A percentile compares a stretch with the other conserved stretches of the same genome.
Evolutionary conservation across 2,888 invertebrate genomes (phyloP).

Genomic region (Eurytoma adleriae): DNA sequence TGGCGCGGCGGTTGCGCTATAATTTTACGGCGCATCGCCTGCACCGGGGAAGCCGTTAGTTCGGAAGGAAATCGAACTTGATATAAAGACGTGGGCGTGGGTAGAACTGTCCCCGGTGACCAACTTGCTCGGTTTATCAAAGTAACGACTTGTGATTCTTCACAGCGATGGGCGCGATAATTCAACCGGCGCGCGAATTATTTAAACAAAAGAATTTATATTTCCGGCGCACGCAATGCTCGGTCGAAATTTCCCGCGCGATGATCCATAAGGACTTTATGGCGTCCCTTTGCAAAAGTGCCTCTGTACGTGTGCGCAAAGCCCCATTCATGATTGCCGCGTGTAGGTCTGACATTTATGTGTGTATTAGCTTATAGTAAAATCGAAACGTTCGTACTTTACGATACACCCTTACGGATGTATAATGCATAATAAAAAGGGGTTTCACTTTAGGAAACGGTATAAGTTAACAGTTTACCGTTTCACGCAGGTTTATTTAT

Average conservation of each 20-base stretch:
- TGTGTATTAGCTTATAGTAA: conserved; percentile 9
- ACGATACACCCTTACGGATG: neutral
- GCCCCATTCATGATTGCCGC: neutral
- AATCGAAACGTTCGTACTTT: conserved; percentile 11
- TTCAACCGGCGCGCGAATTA: neutral
- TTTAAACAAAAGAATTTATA: conserved; percentile 15
- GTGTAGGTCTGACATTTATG: conserved; percentile 21
- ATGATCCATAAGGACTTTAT: conserved; percentile 13
- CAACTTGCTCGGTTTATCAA: conserved; percentile 28
- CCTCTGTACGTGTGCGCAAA: neutral
- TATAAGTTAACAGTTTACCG: no score
- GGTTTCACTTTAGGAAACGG: no score
- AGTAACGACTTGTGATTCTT: conserved; percentile 32
- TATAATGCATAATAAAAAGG: neutral
- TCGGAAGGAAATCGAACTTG: neutral
- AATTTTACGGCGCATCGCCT: neutral
- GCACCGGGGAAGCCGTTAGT: neutral
- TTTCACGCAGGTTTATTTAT: no score
- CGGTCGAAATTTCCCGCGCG: conserved; percentile 22
- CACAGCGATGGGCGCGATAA: conserved; percentile 5
- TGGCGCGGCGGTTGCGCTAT: neutral
- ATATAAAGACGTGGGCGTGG: neutral
- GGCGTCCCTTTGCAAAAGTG: neutral
- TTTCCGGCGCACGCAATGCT: conserved; percentile 1
- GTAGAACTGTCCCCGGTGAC: conserved; percentile 41